A percentile compares a stretch with the other conserved stretches of the same genome.
phyloP scores from a whole-genome alignment of 1,140 invertebrate species.

The Yoshiicerus persimilis region DNA sequence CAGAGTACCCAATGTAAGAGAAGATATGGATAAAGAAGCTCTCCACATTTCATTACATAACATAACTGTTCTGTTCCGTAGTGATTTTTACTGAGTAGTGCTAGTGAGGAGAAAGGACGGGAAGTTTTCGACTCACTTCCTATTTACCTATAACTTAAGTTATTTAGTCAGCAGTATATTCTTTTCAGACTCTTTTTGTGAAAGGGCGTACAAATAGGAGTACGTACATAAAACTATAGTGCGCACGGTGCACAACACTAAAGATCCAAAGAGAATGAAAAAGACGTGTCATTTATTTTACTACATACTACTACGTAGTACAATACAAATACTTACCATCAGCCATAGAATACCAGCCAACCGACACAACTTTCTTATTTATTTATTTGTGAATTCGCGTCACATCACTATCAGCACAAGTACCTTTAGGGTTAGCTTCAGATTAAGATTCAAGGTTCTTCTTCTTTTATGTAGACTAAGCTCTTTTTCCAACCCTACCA shows the following conservation, averaged over 20 bases:
- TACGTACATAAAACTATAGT: neutral
- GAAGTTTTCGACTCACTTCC: neutral
- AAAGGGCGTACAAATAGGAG: neutral
- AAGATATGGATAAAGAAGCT: neutral
- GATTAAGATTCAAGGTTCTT: neutral
- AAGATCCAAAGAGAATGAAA: neutral
- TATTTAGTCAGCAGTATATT: neutral
- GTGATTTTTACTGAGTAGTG: neutral
- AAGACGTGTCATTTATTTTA: neutral
- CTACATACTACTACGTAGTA: neutral
- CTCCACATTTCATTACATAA: neutral
- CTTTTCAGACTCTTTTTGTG: neutral
- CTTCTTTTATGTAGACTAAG: neutral
- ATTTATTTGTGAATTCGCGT: neutral
- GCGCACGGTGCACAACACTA: too few species aligned
- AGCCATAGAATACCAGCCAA: neutral
- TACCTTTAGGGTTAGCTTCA: neutral
- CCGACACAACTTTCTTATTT: neutral
- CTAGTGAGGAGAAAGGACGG: neutral
- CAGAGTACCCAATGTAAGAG: neutral
- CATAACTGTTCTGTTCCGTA: neutral
- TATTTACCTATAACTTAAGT: neutral
- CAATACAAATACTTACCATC: neutral
- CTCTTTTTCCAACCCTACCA: neutral
- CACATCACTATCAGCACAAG: neutral